Percentiles rank a stretch among this genome's conserved stretches.
These are phyloP conservation scores for Baronia brevicornis DNA, from an alignment of 2,888 invertebrate species.

Conservation along the genomic window DNA sequence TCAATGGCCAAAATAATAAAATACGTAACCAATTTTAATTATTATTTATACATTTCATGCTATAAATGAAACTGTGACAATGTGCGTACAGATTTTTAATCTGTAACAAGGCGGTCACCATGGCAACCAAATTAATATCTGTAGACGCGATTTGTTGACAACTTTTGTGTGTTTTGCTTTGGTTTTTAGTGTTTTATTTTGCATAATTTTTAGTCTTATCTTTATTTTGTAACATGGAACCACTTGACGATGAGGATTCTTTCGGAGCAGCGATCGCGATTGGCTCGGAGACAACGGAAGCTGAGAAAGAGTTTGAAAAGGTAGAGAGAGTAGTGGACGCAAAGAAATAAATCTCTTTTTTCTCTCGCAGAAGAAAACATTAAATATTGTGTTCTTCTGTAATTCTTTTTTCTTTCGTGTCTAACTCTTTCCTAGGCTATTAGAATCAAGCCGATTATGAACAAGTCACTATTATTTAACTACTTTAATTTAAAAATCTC, in stretches of 20 bases:
- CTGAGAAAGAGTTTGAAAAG: conserved; percentile 57
- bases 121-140: conserved; percentile 21
- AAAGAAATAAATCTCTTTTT: background rate
- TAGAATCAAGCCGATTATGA: too few species aligned
- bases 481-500: too few species aligned
- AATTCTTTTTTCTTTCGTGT: background rate
- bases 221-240: conserved; percentile 24
- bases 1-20: too few species aligned
- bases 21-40: too few species aligned
- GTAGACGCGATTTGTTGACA: conserved; percentile 6
- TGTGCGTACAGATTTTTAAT: conserved; percentile 6
- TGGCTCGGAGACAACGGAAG: conserved; percentile 60
- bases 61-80: too few species aligned
- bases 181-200: conserved; percentile 20
- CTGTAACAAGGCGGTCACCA: conserved; percentile 19
- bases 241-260: conserved; percentile 44
- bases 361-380: background rate
- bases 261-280: conserved; percentile 44
- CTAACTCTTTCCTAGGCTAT: background rate
- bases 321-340: conserved; percentile 25
- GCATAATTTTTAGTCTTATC: conserved; percentile 17
- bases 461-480: too few species aligned
- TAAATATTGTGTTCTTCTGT: background rate
- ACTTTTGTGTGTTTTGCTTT: conserved; percentile 24
- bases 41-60: too few species aligned